phyloP scores from a whole-genome alignment of 2,797 vertebrate species.

The Geotrypetes seraphini region DNA sequence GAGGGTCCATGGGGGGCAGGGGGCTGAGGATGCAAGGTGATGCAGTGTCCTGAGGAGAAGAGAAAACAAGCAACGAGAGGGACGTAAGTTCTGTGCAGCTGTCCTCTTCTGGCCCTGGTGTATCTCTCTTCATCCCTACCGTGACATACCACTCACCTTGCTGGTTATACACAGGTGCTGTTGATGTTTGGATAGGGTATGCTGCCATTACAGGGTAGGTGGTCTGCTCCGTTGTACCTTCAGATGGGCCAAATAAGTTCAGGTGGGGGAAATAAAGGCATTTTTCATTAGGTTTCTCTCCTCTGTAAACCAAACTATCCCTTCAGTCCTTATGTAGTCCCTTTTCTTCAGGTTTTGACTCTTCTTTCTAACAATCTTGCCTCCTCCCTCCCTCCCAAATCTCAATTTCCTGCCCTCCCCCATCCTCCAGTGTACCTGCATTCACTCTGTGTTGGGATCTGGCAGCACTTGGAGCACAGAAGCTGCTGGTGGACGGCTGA shows the following conservation, averaged over 20 bases:
- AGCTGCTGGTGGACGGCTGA: conserved; percentile 44
- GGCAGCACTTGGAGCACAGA: conserved; percentile 59
- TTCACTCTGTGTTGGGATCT: conserved; percentile 60
- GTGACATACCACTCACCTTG: conserved; percentile 44
- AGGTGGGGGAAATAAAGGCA: conserved; percentile 33
- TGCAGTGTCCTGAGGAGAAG: conserved; percentile 60
- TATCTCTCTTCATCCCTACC: no score
- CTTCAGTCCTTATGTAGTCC: not conserved
- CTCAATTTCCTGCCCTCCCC: not conserved
- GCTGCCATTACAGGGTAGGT: conserved; percentile 36
- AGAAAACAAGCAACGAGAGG: conserved; percentile 1
- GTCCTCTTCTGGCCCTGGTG: no score
- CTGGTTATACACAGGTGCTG: conserved; percentile 58
- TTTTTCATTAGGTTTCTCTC: not conserved
- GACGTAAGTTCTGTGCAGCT: no score
- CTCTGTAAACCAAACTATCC: not conserved
- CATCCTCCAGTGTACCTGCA: conserved; percentile 52
- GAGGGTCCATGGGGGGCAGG: conserved; percentile 63
- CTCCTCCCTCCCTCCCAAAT: not conserved
- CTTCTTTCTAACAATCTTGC: not conserved
- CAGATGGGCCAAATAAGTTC: conserved; percentile 60
- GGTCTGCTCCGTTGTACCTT: conserved; percentile 42
- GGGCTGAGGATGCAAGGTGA: conserved; percentile 49
- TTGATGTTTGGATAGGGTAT: conserved; percentile 59
- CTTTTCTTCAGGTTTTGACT: not conserved